A percentile compares a stretch with the other conserved stretches of the same genome.
Conservation (phyloP, 2,888 invertebrate species). For the Apotomis capreana region DNA sequence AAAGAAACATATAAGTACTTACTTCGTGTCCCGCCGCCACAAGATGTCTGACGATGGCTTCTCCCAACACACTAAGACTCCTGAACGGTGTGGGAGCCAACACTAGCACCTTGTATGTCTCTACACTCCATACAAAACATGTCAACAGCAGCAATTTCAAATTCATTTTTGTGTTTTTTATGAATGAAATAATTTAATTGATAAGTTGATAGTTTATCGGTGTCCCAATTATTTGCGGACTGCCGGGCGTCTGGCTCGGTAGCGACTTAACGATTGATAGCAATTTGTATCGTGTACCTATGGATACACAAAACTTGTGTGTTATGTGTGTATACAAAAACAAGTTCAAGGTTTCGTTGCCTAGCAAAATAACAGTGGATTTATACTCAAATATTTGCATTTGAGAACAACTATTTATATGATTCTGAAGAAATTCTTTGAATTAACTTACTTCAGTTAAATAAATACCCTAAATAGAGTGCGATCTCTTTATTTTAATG, state of each 20-base stretch:
- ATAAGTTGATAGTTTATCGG: neutral
- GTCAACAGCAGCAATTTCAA: constrained; percentile 15
- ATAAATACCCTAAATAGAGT: too few species aligned
- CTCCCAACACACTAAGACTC: constrained; percentile 53
- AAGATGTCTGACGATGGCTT: constrained; percentile 50
- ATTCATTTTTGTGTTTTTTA: constrained; percentile 14
- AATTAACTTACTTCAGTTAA: too few species aligned
- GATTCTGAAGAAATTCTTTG: too few species aligned
- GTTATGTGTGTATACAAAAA: neutral
- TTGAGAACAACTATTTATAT: too few species aligned
- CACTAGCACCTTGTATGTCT: constrained; percentile 52
- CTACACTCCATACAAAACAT: constrained; percentile 26
- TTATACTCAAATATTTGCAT: neutral
- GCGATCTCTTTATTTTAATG: too few species aligned
- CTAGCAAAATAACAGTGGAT: neutral
- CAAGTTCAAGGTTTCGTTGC: neutral
- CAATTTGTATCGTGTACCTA: neutral
- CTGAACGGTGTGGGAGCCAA: constrained; percentile 49
- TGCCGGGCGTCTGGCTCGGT: neutral
- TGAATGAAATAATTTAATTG: neutral
- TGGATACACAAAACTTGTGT: neutral
- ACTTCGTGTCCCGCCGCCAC: constrained; percentile 58
- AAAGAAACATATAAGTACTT: constrained; percentile 12
- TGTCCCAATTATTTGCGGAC: neutral
- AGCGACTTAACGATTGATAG: constrained; percentile 9